Evolutionary conservation across 2,797 vertebrate genomes (phyloP), one percentile per base, ranked within the genome.

Genomic region (Anguilla pacifica): DNA sequence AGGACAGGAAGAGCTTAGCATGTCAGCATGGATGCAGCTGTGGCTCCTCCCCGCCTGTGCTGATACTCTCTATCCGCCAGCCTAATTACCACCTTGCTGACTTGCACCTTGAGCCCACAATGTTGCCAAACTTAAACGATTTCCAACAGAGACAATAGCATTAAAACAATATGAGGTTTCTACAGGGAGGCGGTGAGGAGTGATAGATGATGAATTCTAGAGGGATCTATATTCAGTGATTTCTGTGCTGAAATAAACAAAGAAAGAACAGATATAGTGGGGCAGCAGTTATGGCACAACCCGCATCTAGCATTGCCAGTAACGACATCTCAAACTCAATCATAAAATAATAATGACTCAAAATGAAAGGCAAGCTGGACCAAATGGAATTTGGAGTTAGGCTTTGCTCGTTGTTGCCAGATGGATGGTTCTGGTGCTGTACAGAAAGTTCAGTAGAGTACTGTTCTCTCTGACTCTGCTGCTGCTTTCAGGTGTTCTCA

Each of bases 1-100:
- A 90, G 88, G 88, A 70, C 87, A 88, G 86, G 46, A 86, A 43
- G 72, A 91, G 89, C 88, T 89, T 90, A 88, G 77, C 79, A 84
- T 90, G 89, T 89, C 70, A 87, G 86, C 87, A 70, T 64, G 87
- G 74, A 64, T 88, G 28, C 89, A 87, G 87, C 88, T 89, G 88
- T 83, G 86, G 82, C 84, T 87, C 88, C 89, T 25, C 79, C 74
- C 85, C 53, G 79, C 35, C 13, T 67, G 79, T 10, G 25, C 43
- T 25, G 79, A 82, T 49, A 22, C n/a, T 89, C 39, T 49, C 3
- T 35, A 46, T 49, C 67, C 64, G 11, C n/a, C 55, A 25, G 77
- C 81, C 31, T 46, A 51, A 35, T 59, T 61, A 87, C 57, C 22
- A 11, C 19, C 79, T 82, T 46, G 43, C 46, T 49, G 22, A 82